Conservation (phyloP, 2,113 vertebrate species). For the Willisornis vidua region DNA sequence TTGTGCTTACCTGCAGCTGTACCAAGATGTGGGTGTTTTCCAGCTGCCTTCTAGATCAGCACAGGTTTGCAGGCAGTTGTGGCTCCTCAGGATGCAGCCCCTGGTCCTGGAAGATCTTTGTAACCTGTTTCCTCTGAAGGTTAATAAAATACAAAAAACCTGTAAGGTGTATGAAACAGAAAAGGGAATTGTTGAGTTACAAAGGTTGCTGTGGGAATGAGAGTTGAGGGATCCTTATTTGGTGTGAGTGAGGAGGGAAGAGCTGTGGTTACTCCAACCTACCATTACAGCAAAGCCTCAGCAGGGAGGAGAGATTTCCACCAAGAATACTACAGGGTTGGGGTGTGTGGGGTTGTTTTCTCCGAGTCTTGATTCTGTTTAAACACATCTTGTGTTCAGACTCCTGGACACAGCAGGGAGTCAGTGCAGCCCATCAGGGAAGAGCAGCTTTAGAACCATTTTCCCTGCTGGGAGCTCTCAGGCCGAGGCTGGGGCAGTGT, state of each 20-base stretch:
- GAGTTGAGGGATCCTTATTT: not conserved
- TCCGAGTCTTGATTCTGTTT: not conserved
- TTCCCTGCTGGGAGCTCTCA: not conserved
- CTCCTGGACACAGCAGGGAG: fast-evolving
- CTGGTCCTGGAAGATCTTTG: not conserved
- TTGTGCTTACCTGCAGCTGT: fast-evolving
- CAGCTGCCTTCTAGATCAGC: not conserved
- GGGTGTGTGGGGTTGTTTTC: not conserved
- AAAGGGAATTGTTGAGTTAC: not conserved
- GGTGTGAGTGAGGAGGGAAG: not conserved
- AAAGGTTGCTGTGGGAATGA: not conserved
- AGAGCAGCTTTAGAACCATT: not conserved
- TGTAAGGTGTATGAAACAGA: not conserved
- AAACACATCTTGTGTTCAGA: not conserved
- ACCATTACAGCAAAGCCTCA: fast-evolving
- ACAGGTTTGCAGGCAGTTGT: not conserved
- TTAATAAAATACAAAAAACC: not conserved
- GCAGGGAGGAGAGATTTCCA: not conserved
- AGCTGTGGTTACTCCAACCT: not conserved
- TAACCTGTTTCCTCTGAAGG: not conserved
- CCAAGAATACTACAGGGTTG: not conserved
- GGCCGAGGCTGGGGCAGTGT: fast-evolving
- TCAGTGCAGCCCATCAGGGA: not conserved
- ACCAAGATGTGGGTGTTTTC: not conserved
- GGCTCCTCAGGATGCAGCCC: not conserved